phyloP scores from a whole-genome alignment of 1,140 invertebrate genomes.

The Hormaphis cornu region DNA sequence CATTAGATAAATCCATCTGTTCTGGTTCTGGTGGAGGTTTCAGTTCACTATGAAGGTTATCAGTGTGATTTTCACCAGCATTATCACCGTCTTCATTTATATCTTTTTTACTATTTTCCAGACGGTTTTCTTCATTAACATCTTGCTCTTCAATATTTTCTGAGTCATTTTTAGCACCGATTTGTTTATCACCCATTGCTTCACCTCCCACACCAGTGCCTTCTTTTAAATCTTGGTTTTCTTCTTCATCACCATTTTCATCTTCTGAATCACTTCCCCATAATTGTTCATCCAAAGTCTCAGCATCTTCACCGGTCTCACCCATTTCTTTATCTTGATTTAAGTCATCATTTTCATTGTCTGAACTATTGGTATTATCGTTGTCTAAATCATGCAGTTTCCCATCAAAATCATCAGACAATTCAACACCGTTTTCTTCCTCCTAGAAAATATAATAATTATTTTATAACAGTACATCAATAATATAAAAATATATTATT shows the following conservation, averaged over 20 bases:
- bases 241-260: slow-evolving; percentile 52
- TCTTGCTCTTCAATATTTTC: slow-evolving; percentile 49
- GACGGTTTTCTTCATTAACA: slow-evolving; percentile 44
- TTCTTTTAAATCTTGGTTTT: slow-evolving; percentile 43
- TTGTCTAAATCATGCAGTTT: slow-evolving; percentile 73
- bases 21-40: slow-evolving; percentile 66
- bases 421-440: slow-evolving; percentile 88
- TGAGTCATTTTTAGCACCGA: slow-evolving; percentile 50
- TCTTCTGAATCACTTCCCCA: slow-evolving; percentile 80
- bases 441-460: slow-evolving; percentile 46
- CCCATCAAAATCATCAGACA: slow-evolving; percentile 85
- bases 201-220: slow-evolving; percentile 48
- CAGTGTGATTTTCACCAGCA: slow-evolving; percentile 69
- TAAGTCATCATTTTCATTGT: slow-evolving; percentile 56
- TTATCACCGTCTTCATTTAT: slow-evolving; percentile 72
- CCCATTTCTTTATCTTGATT: slow-evolving; percentile 91
- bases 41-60: slow-evolving; percentile 68
- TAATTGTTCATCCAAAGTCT: slow-evolving; percentile 57
- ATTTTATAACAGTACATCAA: too few relatives aligned
- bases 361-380: slow-evolving; percentile 51
- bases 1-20: slow-evolving; percentile 75
- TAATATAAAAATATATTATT: neutral
- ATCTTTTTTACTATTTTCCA: slow-evolving; percentile 56
- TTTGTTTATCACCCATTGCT: slow-evolving; percentile 46
- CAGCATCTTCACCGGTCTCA: slow-evolving; percentile 72